A percentile compares a stretch with the other conserved stretches of the same genome.
Evolutionary conservation across 1,140 invertebrate genomes (phyloP).

Genomic region (Goniozus legneri): DNA sequence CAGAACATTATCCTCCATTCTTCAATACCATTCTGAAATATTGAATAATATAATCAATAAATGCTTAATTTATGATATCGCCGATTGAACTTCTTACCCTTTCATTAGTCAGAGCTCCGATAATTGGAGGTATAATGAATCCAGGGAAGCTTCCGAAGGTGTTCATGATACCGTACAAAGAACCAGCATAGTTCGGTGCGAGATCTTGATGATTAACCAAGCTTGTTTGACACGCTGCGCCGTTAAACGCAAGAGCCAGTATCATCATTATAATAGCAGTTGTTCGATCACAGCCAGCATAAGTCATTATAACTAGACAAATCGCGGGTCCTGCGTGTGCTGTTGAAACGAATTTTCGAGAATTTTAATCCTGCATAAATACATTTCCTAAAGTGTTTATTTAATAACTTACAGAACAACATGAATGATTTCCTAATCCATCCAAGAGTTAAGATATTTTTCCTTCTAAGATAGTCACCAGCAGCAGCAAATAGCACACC

Average conservation of each 20-base stretch:
- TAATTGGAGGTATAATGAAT: constrained; percentile 69
- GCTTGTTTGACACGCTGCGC: constrained; percentile 78
- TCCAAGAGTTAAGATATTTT: constrained; percentile 56
- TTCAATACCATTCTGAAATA: constrained; percentile 67
- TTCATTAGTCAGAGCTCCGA: constrained; percentile 64
- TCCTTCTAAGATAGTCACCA: constrained; percentile 63
- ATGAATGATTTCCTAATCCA: constrained; percentile 69
- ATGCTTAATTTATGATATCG: constrained; percentile 1
- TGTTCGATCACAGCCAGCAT: constrained; percentile 63
- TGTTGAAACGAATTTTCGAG: constrained; percentile 51
- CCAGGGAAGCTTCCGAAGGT: constrained; percentile 70
- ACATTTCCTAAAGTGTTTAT: no score
- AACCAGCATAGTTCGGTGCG: constrained; percentile 76
- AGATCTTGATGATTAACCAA: constrained; percentile 82
- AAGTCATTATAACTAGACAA: constrained; percentile 63
- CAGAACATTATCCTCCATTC: constrained; percentile 77
- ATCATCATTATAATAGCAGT: constrained; percentile 66
- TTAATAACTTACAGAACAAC: constrained; percentile 66
- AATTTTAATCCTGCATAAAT: no score
- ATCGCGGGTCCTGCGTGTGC: constrained; percentile 70
- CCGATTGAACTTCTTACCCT: constrained; percentile 59
- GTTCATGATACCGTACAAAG: constrained; percentile 72
- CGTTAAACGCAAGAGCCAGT: constrained; percentile 74
- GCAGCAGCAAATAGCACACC: constrained; percentile 66
- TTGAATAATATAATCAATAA: constrained; percentile 4